Base-by-base conservation (phyloP, 1,140 invertebrate genomes). In the Arion vulgaris region DNA sequence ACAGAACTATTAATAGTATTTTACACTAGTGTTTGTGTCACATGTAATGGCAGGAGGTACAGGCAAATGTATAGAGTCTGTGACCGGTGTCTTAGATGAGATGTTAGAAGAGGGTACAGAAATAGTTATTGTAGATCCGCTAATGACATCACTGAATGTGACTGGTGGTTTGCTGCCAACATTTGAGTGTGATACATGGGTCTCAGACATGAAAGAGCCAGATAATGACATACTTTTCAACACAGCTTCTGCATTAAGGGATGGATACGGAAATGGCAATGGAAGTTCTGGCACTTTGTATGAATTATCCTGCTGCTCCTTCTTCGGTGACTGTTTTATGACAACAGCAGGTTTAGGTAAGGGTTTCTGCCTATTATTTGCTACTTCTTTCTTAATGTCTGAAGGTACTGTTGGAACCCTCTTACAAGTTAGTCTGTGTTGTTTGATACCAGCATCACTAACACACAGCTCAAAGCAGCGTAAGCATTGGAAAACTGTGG, bases 401-500 rank as follows among this genome's bases (percentile, higher is more conserved):
- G 80, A 81, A 17, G 80, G 80, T 26, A 81, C 71, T 32, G 80
- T 81, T 0, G 84, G 81, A 0, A 78, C 84, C 74, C 78, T 80
- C 45, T 81, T 85, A 62, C 84, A 85, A 15, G 81, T 81, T 0
- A 79, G 81, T 26, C 80, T 77, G 69, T 85, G 84, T 11, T 81
- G 79, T 28, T 83, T 82, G 51, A 85, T 85, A 23, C 82, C 84
- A 28, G 28, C 49, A 49, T 83, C 82, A 74, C 82, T 83, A 39
- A 85, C 80, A 45, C 84, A 85, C 26, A 85, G 72, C 32, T 83
- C 82, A 75, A 72, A 83, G 45, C 84, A 85, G 19, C 79, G 41
- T 68, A 85, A 51, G 51, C 84, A 85, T 74, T 85, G 84, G 41
- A 81, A 85, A 36, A 85, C 82, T 32, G 84, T 85, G 28, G 78